phyloP scores from a whole-genome alignment of 2,888 invertebrate species.

The Agrotis puta region DNA sequence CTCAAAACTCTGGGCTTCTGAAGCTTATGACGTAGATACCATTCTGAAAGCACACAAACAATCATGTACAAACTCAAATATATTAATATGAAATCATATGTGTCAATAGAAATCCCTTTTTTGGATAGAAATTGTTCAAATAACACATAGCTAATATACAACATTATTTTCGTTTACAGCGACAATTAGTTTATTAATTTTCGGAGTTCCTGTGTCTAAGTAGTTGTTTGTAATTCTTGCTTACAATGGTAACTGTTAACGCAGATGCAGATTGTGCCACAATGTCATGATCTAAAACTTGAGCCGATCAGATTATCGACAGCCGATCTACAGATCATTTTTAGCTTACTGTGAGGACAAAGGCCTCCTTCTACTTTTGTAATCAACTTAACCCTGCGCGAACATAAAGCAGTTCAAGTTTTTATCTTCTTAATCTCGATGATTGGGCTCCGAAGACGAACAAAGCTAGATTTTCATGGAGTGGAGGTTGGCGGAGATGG shows the following conservation, averaged over 20 bases:
- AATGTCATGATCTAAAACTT: neutral
- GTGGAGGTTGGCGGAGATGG: too few species aligned
- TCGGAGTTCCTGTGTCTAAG: neutral
- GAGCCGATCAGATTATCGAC: too few species aligned
- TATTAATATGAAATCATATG: neutral
- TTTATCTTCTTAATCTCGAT: too few species aligned
- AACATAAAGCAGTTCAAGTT: too few species aligned
- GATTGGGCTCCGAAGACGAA: too few species aligned
- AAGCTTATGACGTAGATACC: slow-evolving; percentile 1
- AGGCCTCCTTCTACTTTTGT: too few species aligned
- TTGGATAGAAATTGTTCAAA: neutral
- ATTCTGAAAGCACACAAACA: neutral
- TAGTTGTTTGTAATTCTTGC: neutral
- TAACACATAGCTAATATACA: neutral
- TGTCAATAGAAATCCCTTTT: neutral
- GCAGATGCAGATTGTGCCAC: neutral
- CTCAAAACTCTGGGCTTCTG: slow-evolving; percentile 7
- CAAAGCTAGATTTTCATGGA: too few species aligned
- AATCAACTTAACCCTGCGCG: too few species aligned
- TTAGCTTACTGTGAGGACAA: too few species aligned
- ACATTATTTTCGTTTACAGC: too few species aligned
- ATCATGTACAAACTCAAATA: neutral
- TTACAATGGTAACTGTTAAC: neutral
- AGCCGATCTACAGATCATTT: too few species aligned
- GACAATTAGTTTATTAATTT: too few species aligned